A percentile compares a stretch with the other conserved stretches of the same genome.
Evolutionary conservation across 2,113 vertebrate species (phyloP).

Genomic region (Ardeotis arabs): DNA sequence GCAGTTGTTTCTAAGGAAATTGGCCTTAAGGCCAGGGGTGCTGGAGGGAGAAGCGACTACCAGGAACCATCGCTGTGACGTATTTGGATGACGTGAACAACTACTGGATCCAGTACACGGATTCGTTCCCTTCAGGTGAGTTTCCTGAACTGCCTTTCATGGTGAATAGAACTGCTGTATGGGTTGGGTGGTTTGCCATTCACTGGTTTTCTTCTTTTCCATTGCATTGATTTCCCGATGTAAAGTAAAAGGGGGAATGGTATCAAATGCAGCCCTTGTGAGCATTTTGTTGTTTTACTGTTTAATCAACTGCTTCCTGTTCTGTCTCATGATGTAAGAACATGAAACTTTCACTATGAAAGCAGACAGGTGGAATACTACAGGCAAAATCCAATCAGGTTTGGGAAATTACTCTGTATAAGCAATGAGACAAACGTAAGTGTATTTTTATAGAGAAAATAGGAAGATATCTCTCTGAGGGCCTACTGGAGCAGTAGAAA

Average conservation of each 20-base stretch:
- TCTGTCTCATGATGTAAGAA: not conserved
- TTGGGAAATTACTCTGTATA: not conserved
- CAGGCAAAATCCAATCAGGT: not conserved
- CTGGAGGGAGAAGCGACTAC: not conserved
- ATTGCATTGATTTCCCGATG: not conserved
- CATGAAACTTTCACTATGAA: not conserved
- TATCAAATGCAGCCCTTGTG: not conserved
- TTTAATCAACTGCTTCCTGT: not conserved
- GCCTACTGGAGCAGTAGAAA: not conserved
- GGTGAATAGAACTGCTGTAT: not conserved
- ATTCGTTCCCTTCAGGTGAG: not conserved
- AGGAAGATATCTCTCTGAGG: too few relatives aligned
- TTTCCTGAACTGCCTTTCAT: not conserved
- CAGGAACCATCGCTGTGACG: rapidly evolving
- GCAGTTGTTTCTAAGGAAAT: not conserved
- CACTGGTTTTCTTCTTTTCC: not conserved
- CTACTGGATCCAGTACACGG: not conserved
- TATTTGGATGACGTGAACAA: not conserved
- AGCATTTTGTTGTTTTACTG: not conserved
- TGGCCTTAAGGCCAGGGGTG: not conserved
- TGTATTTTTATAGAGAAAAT: not conserved
- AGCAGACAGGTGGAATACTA: not conserved
- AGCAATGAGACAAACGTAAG: not conserved
- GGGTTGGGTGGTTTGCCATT: not conserved
- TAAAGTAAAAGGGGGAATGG: not conserved